Evolutionary conservation across 37 sponge, comb jelly and placozoan species (phyloP).

Genomic region (Cladorhizidae sp.): DNA sequence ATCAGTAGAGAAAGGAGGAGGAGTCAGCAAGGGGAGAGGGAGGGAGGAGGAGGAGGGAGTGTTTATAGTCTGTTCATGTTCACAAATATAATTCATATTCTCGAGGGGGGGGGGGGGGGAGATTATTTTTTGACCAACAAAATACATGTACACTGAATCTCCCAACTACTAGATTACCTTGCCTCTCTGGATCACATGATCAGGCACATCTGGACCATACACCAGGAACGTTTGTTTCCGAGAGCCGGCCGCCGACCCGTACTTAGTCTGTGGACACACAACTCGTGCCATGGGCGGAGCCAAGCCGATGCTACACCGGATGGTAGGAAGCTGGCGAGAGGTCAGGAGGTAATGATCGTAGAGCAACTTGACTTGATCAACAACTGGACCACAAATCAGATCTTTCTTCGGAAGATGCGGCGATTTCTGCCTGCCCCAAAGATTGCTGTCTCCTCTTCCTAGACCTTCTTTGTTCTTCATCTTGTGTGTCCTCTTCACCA

Average conservation of each 20-base stretch:
- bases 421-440: background rate
- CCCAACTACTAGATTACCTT: background rate
- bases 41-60: too few species aligned
- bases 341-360: slow-evolving; percentile 13
- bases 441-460: background rate
- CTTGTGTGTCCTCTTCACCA: background rate
- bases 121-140: too few species aligned
- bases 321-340: background rate
- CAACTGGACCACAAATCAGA: background rate
- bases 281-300: slow-evolving; percentile 21
- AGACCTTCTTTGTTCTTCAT: background rate
- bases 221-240: background rate
- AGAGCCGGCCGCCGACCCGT: background rate
- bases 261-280: slow-evolving; percentile 38
- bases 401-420: background rate
- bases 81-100: too few species aligned
- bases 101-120: too few species aligned
- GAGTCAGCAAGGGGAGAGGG: too few species aligned
- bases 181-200: slow-evolving; percentile 15
- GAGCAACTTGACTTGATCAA: slow-evolving; percentile 17
- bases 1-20: too few species aligned
- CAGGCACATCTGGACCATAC: slow-evolving; percentile 43
- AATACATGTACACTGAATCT: too few species aligned
- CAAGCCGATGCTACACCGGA: slow-evolving; percentile 19
- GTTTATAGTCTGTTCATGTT: too few species aligned